These are phyloP conservation scores for Glyptemys insculpta DNA, from an alignment of 2,797 vertebrate genomes.

Conservation along the genomic window DNA sequence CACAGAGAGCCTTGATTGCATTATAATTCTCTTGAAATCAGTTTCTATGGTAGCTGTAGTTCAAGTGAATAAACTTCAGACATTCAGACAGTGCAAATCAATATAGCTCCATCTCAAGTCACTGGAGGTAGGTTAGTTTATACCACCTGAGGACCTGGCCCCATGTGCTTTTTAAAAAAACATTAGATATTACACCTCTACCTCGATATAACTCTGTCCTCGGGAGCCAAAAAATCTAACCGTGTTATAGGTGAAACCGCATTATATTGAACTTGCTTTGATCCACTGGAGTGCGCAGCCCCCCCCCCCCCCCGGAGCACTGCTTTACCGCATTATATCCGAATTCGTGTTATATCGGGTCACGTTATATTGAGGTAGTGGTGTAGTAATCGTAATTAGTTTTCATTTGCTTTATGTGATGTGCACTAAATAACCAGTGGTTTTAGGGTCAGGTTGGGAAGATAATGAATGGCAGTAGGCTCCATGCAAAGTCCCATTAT, in stretches of 20 bases:
- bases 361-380: too few relatives aligned
- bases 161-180: background rate
- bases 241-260: too few relatives aligned
- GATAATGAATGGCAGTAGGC: background rate
- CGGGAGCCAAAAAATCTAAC: too few relatives aligned
- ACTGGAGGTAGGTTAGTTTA: background rate
- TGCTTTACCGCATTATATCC: too few relatives aligned
- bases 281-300: too few relatives aligned
- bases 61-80: constrained; percentile 25
- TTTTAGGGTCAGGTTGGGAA: background rate
- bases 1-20: constrained; percentile 23
- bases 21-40: constrained; percentile 38
- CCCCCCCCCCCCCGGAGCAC: too few relatives aligned
- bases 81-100: background rate
- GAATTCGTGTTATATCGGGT: too few relatives aligned
- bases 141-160: background rate
- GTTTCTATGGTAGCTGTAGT: constrained; percentile 1
- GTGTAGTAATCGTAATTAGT: rapidly evolving
- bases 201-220: too few relatives aligned
- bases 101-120: background rate
- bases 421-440: background rate
- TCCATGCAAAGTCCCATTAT: background rate
- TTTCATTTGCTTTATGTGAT: background rate
- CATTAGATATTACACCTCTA: background rate
- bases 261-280: too few relatives aligned